Evolutionary conservation across 1,140 invertebrate species (phyloP).

Genomic region (Dendroctonus valens): DNA sequence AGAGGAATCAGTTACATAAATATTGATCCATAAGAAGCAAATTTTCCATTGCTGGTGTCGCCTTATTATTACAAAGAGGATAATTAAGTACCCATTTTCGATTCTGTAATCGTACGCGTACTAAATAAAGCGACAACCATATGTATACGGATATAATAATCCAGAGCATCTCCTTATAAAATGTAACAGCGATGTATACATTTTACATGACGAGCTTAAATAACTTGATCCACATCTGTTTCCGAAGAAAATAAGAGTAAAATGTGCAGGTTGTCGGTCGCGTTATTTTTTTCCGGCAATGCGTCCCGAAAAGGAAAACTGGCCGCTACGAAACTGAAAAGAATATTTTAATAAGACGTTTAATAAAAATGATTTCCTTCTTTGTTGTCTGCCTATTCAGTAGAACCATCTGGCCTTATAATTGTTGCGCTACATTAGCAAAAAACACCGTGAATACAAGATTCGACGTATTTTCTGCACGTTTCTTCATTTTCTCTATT

Average conservation of each 20-base stretch:
- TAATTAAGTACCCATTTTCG: too few species aligned
- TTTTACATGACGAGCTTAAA: constrained; percentile 12
- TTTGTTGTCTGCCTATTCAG: constrained; percentile 18
- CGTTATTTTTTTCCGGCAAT: constrained; percentile 5
- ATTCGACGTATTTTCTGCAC: neutral
- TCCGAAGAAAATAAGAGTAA: constrained; percentile 12
- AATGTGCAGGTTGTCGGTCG: neutral
- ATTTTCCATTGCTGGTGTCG: too few species aligned
- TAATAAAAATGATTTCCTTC: constrained; percentile 19
- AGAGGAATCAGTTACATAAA: too few species aligned
- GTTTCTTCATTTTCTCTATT: neutral
- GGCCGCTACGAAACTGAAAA: constrained; percentile 2
- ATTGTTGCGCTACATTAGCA: neutral
- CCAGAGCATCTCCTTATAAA: constrained; percentile 4
- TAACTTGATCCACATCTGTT: constrained; percentile 18
- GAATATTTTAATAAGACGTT: constrained; percentile 23
- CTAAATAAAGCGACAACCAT: neutral
- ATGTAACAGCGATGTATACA: constrained; percentile 12
- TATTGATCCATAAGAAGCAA: too few species aligned
- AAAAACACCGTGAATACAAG: neutral
- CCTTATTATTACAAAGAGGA: too few species aligned
- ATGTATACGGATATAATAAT: constrained; percentile 10
- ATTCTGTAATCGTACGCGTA: too few species aligned
- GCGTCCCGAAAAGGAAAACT: constrained; percentile 15
- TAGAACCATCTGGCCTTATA: constrained; percentile 13